Evolutionary conservation across 2,888 invertebrate species (phyloP).

Genomic region (Hartigia nigra): DNA sequence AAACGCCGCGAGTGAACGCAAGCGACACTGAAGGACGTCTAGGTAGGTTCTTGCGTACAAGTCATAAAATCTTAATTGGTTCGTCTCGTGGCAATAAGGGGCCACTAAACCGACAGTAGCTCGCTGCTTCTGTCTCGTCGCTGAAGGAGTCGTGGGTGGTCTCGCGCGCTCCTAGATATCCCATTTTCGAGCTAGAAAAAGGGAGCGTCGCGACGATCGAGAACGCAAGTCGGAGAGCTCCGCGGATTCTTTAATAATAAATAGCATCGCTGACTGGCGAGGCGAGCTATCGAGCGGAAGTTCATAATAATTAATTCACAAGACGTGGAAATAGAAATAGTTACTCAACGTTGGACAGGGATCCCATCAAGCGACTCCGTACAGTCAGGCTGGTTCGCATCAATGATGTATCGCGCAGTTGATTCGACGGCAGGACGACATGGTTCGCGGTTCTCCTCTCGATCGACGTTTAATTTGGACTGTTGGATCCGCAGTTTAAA

Average conservation of each 20-base stretch:
- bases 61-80: conserved; percentile 45
- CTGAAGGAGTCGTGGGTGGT: neutral
- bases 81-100: conserved; percentile 27
- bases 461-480: neutral
- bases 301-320: conserved; percentile 58
- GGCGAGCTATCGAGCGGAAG: conserved; percentile 38
- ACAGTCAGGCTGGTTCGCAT: neutral
- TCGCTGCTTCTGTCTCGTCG: neutral
- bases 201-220: neutral
- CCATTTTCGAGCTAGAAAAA: neutral
- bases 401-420: neutral
- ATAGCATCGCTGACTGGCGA: conserved; percentile 37
- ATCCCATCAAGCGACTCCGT: neutral
- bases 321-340: conserved; percentile 57
- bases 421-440: neutral
- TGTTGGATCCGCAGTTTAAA: neutral
- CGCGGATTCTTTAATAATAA: conserved; percentile 47
- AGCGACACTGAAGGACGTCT: conserved; percentile 35
- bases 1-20: conserved; percentile 2
- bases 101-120: neutral
- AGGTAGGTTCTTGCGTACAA: conserved; percentile 30
- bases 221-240: conserved; percentile 20
- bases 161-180: conserved; percentile 3
- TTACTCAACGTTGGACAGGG: neutral
- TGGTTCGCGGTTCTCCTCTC: neutral